These are phyloP conservation scores for Pseudorectes ferrugineus DNA, from an alignment of 2,113 vertebrate genomes.

Conservation along the genomic window DNA sequence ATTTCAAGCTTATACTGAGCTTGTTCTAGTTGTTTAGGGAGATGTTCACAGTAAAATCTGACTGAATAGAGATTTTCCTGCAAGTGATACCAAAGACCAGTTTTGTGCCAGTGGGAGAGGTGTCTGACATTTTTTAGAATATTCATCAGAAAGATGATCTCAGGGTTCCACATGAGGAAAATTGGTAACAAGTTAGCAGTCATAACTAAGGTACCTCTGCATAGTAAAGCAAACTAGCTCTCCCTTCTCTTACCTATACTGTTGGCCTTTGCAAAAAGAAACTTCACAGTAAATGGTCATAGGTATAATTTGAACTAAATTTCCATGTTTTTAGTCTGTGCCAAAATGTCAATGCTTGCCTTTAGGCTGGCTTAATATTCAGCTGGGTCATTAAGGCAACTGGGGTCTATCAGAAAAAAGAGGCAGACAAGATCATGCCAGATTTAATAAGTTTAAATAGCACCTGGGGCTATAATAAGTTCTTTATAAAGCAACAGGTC, in stretches of 20 bases:
- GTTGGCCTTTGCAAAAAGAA: not conserved
- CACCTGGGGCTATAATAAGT: constrained; percentile 23
- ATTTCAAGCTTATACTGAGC: not conserved
- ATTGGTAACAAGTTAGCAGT: not conserved
- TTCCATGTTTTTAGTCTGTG: not conserved
- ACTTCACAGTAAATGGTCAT: not conserved
- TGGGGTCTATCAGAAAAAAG: constrained; percentile 1
- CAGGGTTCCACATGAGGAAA: not conserved
- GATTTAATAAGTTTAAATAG: constrained; percentile 44
- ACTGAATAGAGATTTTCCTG: not conserved
- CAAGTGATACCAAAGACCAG: not conserved
- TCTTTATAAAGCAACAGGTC: constrained; percentile 39
- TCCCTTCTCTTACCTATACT: not conserved
- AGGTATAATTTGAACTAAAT: not conserved
- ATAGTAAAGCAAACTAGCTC: not conserved
- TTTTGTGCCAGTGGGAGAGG: not conserved
- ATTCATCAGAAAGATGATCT: not conserved
- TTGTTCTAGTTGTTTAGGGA: not conserved
- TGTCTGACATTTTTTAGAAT: not conserved
- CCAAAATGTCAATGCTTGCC: constrained; percentile 58
- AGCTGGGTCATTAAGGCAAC: constrained; percentile 28
- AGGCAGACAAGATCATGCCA: constrained; percentile 22
- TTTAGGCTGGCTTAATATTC: constrained; percentile 43
- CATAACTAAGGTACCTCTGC: not conserved
- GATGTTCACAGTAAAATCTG: not conserved